Base-by-base conservation (phyloP, 2,113 vertebrate genomes). In the Xiphophorus maculatus region DNA sequence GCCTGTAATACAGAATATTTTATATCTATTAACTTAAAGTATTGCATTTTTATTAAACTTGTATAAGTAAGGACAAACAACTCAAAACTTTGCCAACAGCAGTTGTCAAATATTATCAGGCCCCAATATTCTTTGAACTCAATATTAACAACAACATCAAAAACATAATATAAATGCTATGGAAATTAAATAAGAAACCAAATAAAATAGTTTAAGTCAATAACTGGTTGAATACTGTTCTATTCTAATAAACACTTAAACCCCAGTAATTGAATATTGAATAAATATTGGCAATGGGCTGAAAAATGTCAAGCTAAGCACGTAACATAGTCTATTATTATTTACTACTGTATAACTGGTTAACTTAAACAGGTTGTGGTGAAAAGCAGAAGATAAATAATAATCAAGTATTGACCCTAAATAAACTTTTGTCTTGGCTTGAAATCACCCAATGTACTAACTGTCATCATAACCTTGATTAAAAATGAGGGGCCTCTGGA, bases 401-500 rank as follows among this genome's bases (percentile, higher is more conserved):
- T 9, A n/a, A n/a, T 25, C 19, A 58, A 58, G 25, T 7, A 58
- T 0, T 7, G 25, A 25, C 19, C 19, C 25, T 58, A 25, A 10
- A 58, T 7, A 58, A 58, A 25, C 25, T 25, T 9, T 58, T 3
- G 22, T 58, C 25, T 22, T 58, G 22, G 22, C 51, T 25, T 17
- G 19, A 58, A 25, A 58, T 58, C 51, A 25, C 25, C 51, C 2
- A 19, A 48, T 19, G 44, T 19, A 48, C 15, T 48, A 19, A 48
- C 15, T 48, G 44, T 48, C 44, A 48, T 5, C 5, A 2, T 48
- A 17, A 48, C 44, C 44, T 58, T 58, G 80, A 73, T 54, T 42
- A 42, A 60, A 60, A 66, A 81, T 78, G 67, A 32, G 17, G 64
- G 69, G 81, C 86, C 87, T 60, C 64, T 73, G 70, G 69, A 68